phyloP scores from a whole-genome alignment of 2,888 invertebrate species.

The Ariolimax columbianus region DNA sequence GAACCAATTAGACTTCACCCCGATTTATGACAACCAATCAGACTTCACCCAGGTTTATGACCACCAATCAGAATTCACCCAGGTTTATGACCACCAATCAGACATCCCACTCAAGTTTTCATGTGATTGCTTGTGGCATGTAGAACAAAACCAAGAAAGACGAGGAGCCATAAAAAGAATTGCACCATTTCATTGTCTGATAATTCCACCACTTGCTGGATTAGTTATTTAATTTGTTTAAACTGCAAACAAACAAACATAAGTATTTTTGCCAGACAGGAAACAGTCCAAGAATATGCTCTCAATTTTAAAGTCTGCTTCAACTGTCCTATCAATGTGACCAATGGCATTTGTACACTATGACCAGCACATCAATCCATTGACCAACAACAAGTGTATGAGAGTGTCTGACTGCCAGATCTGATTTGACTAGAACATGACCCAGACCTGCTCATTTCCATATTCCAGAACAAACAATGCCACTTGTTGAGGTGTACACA shows the following conservation, averaged over 20 bases:
- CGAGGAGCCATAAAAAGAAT: too few species aligned
- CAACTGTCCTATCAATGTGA: not conserved
- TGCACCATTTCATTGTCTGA: too few species aligned
- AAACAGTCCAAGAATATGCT: not conserved
- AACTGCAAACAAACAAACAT: not conserved
- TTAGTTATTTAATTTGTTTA: not conserved
- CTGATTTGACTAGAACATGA: not conserved
- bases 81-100: not conserved
- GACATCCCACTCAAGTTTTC: too few species aligned
- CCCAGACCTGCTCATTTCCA: not conserved
- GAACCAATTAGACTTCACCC: too few species aligned
- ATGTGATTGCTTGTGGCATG: not conserved
- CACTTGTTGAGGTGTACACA: not conserved
- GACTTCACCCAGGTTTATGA: too few species aligned
- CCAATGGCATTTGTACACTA: not conserved
- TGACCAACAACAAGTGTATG: not conserved
- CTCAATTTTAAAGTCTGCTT: not conserved
- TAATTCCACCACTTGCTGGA: not conserved
- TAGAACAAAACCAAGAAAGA: too few species aligned
- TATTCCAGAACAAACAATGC: not conserved
- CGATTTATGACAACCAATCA: too few species aligned
- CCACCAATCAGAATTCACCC: too few species aligned
- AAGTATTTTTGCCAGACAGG: conserved; percentile 3
- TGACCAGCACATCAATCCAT: not conserved
- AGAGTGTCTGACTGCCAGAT: not conserved